Conservation (phyloP, 1,140 invertebrate species). For the Pseudobourletiella spinata region DNA sequence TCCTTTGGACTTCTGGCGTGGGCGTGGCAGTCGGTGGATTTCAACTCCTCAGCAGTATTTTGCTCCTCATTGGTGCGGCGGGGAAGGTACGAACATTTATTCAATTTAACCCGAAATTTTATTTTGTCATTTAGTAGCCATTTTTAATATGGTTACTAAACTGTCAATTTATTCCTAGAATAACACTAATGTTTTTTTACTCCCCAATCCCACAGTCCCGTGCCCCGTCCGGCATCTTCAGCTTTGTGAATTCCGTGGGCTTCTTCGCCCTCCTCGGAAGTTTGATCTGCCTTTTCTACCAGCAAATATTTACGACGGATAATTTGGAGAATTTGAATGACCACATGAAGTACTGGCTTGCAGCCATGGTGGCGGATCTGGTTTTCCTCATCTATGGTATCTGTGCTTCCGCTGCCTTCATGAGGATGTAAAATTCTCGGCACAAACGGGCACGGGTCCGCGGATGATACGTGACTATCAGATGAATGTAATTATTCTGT, state of each 20-base stretch:
- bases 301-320: neutral
- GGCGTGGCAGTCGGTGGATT: constrained; percentile 13
- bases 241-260: neutral
- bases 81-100: constrained; percentile 6
- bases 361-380: neutral
- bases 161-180: neutral
- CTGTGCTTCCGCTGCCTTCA: neutral
- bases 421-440: neutral
- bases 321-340: constrained; percentile 4
- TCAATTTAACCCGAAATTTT: neutral
- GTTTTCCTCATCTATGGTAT: neutral
- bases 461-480: too few relatives aligned
- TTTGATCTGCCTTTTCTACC: constrained; percentile 8
- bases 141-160: neutral
- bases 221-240: neutral
- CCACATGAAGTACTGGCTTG: constrained; percentile 10
- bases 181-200: neutral
- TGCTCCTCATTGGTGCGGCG: constrained; percentile 9
- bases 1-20: neutral
- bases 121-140: neutral
- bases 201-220: neutral
- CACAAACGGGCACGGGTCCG: too few relatives aligned
- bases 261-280: constrained; percentile 6
- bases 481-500: too few relatives aligned
- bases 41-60: constrained; percentile 17